These are phyloP conservation scores for Chaenogobius annularis DNA, from an alignment of 2,113 vertebrate species.

Conservation along the genomic window DNA sequence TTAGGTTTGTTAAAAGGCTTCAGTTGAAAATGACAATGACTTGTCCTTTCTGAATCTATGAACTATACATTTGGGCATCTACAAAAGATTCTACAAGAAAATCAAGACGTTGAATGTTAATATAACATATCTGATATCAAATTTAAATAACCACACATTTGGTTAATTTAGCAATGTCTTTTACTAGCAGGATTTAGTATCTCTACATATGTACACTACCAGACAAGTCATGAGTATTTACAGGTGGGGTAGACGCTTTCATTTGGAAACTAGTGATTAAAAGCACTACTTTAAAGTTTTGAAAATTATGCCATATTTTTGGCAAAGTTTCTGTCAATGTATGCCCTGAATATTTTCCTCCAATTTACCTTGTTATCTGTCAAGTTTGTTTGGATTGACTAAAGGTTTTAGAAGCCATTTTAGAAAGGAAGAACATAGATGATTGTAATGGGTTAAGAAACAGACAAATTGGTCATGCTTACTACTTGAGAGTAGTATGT, in stretches of 20 bases:
- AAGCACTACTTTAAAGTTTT: conserved; percentile 25
- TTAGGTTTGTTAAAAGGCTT: conserved; percentile 37
- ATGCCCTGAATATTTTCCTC: conserved; percentile 25
- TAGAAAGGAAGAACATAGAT: conserved; percentile 20
- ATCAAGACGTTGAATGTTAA: conserved; percentile 70
- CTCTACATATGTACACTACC: conserved; percentile 73
- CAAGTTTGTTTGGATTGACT: conserved; percentile 47
- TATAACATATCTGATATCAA: conserved; percentile 71
- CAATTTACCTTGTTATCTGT: conserved; percentile 11
- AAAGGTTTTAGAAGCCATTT: conserved; percentile 37
- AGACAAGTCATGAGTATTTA: conserved; percentile 55
- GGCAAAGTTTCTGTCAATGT: conserved; percentile 5
- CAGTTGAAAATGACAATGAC: conserved; percentile 38
- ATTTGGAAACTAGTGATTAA: conserved; percentile 34
- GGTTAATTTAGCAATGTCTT: conserved; percentile 58
- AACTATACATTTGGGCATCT: conserved; percentile 44
- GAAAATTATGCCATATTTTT: conserved; percentile 12
- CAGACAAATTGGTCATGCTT: conserved; percentile 34
- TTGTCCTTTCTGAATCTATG: conserved; percentile 18
- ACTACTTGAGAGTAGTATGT: conserved; percentile 34
- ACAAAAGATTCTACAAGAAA: conserved; percentile 59
- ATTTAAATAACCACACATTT: conserved; percentile 56
- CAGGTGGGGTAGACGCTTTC: conserved; percentile 64
- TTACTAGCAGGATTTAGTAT: conserved; percentile 52
- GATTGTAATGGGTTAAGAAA: conserved; percentile 19